Percentiles rank a stretch among this genome's conserved stretches.
phyloP scores from a whole-genome alignment of 2,888 invertebrate species.

The Catocala nupta region DNA sequence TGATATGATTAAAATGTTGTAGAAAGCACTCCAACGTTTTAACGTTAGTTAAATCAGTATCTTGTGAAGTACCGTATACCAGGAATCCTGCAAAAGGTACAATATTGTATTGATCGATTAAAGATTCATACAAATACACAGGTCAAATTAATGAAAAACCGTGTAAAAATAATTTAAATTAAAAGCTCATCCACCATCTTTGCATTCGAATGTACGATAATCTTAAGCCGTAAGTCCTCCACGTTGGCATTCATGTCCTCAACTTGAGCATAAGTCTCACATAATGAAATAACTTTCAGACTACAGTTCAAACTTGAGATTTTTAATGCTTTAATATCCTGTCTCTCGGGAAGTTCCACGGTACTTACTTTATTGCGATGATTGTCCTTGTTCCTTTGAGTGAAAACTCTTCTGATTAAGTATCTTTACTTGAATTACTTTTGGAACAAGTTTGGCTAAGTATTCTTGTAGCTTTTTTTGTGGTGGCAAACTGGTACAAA shows the following conservation, averaged over 20 bases:
- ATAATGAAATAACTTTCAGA: conserved; percentile 58
- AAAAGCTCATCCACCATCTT: neutral
- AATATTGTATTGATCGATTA: too few species aligned
- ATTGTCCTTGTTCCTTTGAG: conserved; percentile 26
- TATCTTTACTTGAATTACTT: conserved; percentile 15
- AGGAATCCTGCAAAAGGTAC: too few species aligned
- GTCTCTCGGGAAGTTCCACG: conserved; percentile 23
- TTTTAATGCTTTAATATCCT: conserved; percentile 53
- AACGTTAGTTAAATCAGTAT: too few species aligned
- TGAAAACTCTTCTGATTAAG: conserved; percentile 29
- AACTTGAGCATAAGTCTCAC: conserved; percentile 54
- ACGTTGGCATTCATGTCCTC: conserved; percentile 47
- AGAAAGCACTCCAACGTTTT: too few species aligned
- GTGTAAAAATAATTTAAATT: neutral
- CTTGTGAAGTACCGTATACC: too few species aligned
- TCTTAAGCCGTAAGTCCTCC: conserved; percentile 42
- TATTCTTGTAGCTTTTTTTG: neutral
- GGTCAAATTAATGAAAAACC: too few species aligned
- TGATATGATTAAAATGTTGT: too few species aligned
- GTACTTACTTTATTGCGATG: conserved; percentile 27
- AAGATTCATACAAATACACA: too few species aligned
- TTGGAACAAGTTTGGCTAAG: neutral
- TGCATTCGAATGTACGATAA: conserved; percentile 22
- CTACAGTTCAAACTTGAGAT: conserved; percentile 44
- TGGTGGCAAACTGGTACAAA: too few species aligned